Evolutionary conservation across 1,140 invertebrate species (phyloP).

Genomic region (Yoshiicerus persimilis): DNA sequence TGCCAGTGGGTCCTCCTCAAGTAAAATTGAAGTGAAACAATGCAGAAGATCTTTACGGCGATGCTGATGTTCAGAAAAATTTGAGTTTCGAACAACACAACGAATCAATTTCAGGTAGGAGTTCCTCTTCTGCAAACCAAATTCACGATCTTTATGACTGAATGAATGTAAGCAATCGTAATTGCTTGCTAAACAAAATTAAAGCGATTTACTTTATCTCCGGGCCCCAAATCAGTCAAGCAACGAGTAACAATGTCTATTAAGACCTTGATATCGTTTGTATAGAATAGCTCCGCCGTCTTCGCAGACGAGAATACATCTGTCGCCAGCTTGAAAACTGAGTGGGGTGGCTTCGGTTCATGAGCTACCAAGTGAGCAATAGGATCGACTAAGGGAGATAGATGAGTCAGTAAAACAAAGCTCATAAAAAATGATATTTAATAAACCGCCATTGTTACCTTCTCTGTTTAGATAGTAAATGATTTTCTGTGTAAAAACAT

Average conservation of each 20-base stretch:
- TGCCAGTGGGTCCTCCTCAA: constrained; percentile 72
- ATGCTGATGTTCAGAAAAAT: constrained; percentile 73
- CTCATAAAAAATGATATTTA: not conserved
- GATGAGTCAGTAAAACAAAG: constrained; percentile 55
- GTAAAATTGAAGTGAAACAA: constrained; percentile 79
- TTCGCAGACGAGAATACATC: constrained; percentile 75
- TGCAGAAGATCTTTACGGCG: constrained; percentile 73
- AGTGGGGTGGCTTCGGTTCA: constrained; percentile 74
- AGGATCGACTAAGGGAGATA: constrained; percentile 67
- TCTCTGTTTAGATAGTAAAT: constrained; percentile 83
- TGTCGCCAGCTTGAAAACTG: constrained; percentile 81
- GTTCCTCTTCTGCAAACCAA: constrained; percentile 63
- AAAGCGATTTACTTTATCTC: constrained; percentile 58
- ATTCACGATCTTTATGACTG: not conserved
- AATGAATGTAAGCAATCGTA: not conserved
- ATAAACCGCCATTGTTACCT: constrained; percentile 61
- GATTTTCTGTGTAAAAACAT: constrained; percentile 86
- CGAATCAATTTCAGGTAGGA: constrained; percentile 75
- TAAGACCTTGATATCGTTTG: constrained; percentile 88
- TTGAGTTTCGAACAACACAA: constrained; percentile 73
- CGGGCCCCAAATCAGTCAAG: constrained; percentile 82
- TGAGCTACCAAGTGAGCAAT: constrained; percentile 63
- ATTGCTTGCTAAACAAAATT: not conserved
- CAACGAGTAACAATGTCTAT: constrained; percentile 88
- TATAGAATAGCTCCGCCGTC: constrained; percentile 84